phyloP scores from a whole-genome alignment of 2,888 invertebrate genomes.

The Apamea crenata region DNA sequence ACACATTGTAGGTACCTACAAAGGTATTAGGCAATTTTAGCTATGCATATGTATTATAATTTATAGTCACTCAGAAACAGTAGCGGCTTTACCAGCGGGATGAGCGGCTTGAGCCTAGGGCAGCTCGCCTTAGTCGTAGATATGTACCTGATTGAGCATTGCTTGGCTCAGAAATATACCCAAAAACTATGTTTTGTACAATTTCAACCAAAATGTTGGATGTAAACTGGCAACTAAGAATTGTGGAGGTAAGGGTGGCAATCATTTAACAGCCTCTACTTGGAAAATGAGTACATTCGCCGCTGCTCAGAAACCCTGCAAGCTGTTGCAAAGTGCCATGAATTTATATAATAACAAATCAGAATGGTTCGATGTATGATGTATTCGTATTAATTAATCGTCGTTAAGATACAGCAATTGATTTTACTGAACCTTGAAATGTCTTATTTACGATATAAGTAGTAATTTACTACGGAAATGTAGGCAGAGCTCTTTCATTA shows the following conservation, averaged over 20 bases:
- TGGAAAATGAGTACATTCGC: not conserved
- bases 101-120: not conserved
- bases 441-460: not conserved
- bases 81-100: not conserved
- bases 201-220: not conserved
- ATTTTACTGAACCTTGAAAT: slow-evolving; percentile 16
- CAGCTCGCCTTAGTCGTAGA: not conserved
- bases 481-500: not conserved
- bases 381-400: not conserved
- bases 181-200: not conserved
- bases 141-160: not conserved
- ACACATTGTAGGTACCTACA: not conserved
- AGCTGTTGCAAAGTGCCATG: not conserved
- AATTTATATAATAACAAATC: slow-evolving; percentile 1
- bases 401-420: slow-evolving; percentile 5
- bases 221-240: not conserved
- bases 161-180: not conserved
- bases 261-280: not conserved
- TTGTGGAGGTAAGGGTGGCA: not conserved
- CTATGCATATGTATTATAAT: not conserved
- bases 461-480: slow-evolving; percentile 16
- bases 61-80: not conserved
- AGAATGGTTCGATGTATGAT: slow-evolving; percentile 7
- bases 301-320: not conserved
- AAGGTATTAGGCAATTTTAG: not conserved